Base-by-base conservation (phyloP, 2,113 vertebrate species). In the Pelobates fuscus region DNA sequence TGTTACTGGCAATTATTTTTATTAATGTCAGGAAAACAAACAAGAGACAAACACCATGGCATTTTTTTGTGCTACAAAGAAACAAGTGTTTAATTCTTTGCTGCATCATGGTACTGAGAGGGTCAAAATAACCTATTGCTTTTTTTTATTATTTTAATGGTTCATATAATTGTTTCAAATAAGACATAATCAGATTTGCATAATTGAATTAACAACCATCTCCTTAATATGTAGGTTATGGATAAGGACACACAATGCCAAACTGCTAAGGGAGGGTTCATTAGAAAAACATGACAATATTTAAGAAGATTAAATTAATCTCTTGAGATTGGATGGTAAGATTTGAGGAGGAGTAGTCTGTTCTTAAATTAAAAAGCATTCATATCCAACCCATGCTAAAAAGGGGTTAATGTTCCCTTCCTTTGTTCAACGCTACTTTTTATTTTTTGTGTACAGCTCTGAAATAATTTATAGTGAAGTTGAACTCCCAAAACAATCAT, bases 401-500 rank as follows among this genome's bases (percentile, higher is more conserved):
- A n/a, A 66, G 27, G 57, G 64, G 73, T 68, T 77, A 77, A 77
- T 61, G 49, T 41, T 61, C 32, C 23, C 25, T n/a, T 41, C 26
- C 27, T 59, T 77, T 68, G 43, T 61, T 77, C 73, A 52, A 44
- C 67, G 29, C 64, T 77, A 77, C 73, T 77, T 68, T 77, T 77
- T 68, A 68, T 77, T 68, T 64, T 32, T 32, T 30, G 55, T 66
- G 64, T 68, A 68, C 73, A 77, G 46, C 64, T 17, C 26, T 68
- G 57, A 44, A 67, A 77, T 77, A 77, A 77, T 77, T 77, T 68
- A 77, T 77, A 67, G 64, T 52, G 65, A 68, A 68, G 73, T 64
- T 77, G 55, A 77, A 68, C 37, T 77, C 73, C 73, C 73, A 68
- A 68, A 77, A 77, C 73, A 77, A 77, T 77, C 73, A 77, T 77